Evolutionary conservation across 37 sponge, comb jelly and placozoan species (phyloP), one percentile per base, ranked within the genome.

Genomic region (Haliclona indistincta): DNA sequence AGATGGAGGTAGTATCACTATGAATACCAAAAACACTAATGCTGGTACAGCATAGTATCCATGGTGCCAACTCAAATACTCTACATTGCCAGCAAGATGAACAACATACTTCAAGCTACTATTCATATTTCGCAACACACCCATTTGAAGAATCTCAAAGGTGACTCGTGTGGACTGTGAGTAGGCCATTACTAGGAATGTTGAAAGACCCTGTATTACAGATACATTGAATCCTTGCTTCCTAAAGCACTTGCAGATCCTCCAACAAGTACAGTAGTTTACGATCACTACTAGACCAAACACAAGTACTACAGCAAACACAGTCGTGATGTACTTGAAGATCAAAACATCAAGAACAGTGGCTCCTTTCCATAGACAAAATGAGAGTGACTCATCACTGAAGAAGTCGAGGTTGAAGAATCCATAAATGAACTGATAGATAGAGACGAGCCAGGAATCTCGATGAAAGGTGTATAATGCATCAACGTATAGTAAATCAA

Each of bases 311-410:
- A 81, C 28, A 4, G 74, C 53, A 32, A 72, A 81, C 6, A 38
- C 74, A 1, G 36, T 37, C 17, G 83, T 74, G 26, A 67, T 67
- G 62, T 74, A 82, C 17, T 67, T 74, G 51, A 82, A 54, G 11
- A 67, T 40, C 2, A 74, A 34, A 28, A 74, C 40, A 29, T 74
- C 83, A 2, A 82, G 60, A 2, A 43, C 60, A 44, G 75, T 33
- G 20, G 83, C 76, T 35, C 61, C 61, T 26, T 43, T 51, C 83
- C 83, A 82, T 15, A 74, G 58, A 38, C 83, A 82, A 47, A 74
- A 82, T n/a, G 83, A 82, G 23, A 82, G 67, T 0, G 47, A 0
- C 32, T 82, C 69, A 23, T 58, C 2, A 38, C 23, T 39, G 25
- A 74, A 75, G 61, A 82, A 74, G 33, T 66, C 45, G 10, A 82